phyloP scores from a whole-genome alignment of 2,113 vertebrate species.

The Heterocephalus glaber region DNA sequence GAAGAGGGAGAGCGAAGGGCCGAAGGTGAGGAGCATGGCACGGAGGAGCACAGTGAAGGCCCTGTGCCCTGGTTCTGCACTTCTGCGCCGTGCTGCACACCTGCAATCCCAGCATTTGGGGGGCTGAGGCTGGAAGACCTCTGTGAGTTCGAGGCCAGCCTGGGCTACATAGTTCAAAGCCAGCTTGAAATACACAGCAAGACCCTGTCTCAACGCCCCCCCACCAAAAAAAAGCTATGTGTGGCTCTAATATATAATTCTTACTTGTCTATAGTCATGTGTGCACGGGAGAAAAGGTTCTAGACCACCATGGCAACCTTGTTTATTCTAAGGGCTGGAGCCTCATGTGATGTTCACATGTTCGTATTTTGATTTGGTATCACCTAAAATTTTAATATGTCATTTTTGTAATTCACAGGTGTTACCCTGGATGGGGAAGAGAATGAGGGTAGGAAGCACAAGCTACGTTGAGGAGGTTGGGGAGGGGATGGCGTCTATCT shows the following conservation, averaged over 20 bases:
- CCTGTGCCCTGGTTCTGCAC: not conserved
- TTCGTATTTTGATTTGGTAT: not conserved
- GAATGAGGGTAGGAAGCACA: not conserved
- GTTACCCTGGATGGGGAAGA: not conserved
- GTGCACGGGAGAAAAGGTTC: not conserved
- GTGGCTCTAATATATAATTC: not conserved
- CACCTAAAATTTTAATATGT: not conserved
- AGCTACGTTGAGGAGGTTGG: not conserved
- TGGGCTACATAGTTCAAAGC: not conserved
- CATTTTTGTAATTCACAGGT: not conserved
- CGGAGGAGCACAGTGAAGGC: not conserved
- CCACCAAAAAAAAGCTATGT: not conserved
- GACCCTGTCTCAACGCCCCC: not conserved
- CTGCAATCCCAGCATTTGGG: not conserved
- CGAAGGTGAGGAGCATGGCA: not conserved
- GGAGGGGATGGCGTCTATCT: not conserved
- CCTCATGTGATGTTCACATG: not conserved
- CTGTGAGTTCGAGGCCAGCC: not conserved
- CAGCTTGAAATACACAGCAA: not conserved
- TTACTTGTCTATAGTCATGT: not conserved
- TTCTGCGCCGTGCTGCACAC: not conserved
- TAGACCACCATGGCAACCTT: not conserved
- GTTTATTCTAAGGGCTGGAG: not conserved
- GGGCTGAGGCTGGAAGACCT: not conserved
- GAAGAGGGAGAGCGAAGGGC: not conserved